phyloP scores from a whole-genome alignment of 2,888 invertebrate species.

The Drosophila neonasuta region DNA sequence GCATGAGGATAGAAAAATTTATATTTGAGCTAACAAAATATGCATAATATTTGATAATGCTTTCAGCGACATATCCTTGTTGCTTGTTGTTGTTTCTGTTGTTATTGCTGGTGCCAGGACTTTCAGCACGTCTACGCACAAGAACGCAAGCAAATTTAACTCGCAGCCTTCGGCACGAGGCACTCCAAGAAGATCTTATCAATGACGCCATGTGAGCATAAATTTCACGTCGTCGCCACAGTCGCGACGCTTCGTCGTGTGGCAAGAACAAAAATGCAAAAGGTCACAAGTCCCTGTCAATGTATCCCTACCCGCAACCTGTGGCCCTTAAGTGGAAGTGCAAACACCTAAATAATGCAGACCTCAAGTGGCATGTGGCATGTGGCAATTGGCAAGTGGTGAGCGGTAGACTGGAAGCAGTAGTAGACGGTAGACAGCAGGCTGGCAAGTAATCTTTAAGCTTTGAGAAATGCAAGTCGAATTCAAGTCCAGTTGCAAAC shows the following conservation, averaged over 20 bases:
- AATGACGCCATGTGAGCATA: constrained; percentile 73
- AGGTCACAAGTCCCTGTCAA: constrained; percentile 56
- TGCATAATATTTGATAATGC: constrained; percentile 78
- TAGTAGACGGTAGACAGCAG: background rate
- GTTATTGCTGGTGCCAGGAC: constrained; percentile 42
- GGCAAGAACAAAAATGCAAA: constrained; percentile 36
- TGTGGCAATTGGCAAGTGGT: constrained; percentile 7
- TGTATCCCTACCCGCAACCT: constrained; percentile 43
- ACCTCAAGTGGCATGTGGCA: background rate
- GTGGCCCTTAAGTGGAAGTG: constrained; percentile 30
- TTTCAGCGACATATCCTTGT: constrained; percentile 69
- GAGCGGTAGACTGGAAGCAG: background rate
- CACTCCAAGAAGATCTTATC: constrained; percentile 66
- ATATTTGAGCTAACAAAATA: constrained; percentile 71
- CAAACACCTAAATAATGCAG: constrained; percentile 25
- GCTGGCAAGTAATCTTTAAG: constrained; percentile 5
- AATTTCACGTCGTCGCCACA: constrained; percentile 55
- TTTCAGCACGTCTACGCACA: constrained; percentile 65
- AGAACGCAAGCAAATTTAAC: constrained; percentile 47
- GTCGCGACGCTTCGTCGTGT: constrained; percentile 15
- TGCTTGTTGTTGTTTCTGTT: constrained; percentile 43
- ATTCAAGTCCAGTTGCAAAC: constrained; percentile 36
- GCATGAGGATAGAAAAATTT: constrained; percentile 37
- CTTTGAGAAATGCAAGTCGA: background rate
- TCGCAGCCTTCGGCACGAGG: constrained; percentile 46